Evolutionary conservation across 2,113 vertebrate genomes (phyloP).

Genomic region (Aythya baeri): DNA sequence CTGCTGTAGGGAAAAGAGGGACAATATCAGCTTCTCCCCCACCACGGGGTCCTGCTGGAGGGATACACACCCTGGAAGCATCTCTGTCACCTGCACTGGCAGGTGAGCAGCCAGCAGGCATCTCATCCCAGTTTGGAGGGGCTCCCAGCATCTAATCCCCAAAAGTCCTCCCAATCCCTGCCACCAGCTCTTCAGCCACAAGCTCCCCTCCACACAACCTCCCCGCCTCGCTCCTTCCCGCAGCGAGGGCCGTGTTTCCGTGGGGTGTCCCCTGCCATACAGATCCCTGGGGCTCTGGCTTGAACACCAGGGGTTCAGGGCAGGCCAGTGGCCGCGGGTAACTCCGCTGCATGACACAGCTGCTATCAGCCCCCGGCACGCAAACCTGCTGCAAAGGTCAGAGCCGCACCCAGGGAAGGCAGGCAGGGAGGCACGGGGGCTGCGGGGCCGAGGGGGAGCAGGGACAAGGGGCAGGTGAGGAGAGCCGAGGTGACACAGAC

Average conservation of each 20-base stretch:
- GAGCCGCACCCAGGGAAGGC: not conserved
- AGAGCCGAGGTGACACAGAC: not conserved
- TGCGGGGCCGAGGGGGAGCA: not conserved
- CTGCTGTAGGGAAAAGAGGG: not conserved
- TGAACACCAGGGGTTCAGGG: not conserved
- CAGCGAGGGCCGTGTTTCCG: fast-evolving
- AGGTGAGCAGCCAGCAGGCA: not conserved
- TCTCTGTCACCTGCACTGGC: not conserved
- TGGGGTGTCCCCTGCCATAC: not conserved
- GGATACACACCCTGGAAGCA: not conserved
- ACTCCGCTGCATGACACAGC: not conserved
- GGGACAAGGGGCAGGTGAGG: not conserved
- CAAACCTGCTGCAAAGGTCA: not conserved
- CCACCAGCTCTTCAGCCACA: not conserved
- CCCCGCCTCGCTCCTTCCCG: not conserved
- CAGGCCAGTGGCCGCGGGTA: not conserved
- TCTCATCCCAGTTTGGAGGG: not conserved
- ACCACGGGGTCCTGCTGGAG: not conserved
- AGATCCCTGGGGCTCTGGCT: fast-evolving
- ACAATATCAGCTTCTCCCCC: not conserved
- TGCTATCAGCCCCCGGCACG: not conserved
- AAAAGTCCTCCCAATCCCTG: not conserved
- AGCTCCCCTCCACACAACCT: fast-evolving
- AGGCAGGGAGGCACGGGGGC: not conserved
- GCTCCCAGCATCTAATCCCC: not conserved